These are phyloP conservation scores for Caretta caretta DNA, from an alignment of 2,113 vertebrate genomes.

Conservation along the genomic window DNA sequence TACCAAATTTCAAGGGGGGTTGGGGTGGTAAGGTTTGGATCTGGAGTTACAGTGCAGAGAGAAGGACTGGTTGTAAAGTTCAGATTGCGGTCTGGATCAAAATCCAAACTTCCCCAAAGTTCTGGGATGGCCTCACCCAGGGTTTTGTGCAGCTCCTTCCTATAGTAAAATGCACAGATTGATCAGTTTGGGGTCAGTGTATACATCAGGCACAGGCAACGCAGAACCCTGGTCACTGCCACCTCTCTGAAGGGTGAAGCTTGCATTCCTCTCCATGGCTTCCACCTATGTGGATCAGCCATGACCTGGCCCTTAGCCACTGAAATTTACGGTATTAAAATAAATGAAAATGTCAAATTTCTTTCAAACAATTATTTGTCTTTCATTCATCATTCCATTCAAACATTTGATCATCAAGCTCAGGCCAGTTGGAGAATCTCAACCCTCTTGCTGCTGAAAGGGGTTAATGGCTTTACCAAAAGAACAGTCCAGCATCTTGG, in stretches of 20 bases:
- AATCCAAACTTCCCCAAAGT: not conserved
- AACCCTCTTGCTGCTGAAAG: not conserved
- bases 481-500: not conserved
- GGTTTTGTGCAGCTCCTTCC: not conserved
- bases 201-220: not conserved
- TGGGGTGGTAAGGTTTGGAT: not conserved
- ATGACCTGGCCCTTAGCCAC: not conserved
- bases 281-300: not conserved
- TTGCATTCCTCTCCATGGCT: not conserved
- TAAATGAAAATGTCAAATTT: not conserved
- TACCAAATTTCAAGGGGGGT: not conserved
- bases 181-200: not conserved
- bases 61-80: not conserved
- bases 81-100: accelerated
- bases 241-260: not conserved
- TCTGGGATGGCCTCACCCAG: not conserved
- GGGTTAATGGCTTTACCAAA: not conserved
- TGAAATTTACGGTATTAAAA: not conserved
- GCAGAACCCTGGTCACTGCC: not conserved
- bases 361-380: not conserved
- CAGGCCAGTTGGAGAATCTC: not conserved
- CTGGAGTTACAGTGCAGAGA: not conserved
- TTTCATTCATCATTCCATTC: not conserved
- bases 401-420: not conserved
- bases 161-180: not conserved